Evolutionary conservation across 2,888 invertebrate genomes (phyloP).

Genomic region (Subacronicta megacephala): DNA sequence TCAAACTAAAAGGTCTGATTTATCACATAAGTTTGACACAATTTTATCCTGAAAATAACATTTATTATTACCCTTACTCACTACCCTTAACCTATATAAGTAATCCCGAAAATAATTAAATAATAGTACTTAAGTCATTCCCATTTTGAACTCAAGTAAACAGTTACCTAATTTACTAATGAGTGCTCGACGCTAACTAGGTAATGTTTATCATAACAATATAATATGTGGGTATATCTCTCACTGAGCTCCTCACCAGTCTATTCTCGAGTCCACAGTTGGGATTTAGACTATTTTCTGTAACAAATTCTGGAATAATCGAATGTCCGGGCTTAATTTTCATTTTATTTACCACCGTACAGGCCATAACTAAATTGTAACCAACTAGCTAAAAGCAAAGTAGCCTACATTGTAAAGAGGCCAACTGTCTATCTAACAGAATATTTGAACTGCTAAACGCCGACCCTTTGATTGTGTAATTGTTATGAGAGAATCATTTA

Average conservation of each 20-base stretch:
- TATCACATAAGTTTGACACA: constrained; percentile 19
- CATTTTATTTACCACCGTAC: constrained; percentile 4
- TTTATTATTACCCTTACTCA: constrained; percentile 19
- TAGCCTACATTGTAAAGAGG: constrained; percentile 40
- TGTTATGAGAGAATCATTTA: neutral
- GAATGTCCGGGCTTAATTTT: neutral
- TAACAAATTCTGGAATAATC: too few relatives aligned
- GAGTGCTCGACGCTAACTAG: neutral
- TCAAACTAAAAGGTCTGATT: constrained; percentile 36
- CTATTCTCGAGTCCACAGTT: too few relatives aligned
- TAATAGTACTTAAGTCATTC: constrained; percentile 10
- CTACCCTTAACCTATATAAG: constrained; percentile 30
- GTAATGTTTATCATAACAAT: neutral
- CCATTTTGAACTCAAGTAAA: constrained; percentile 6
- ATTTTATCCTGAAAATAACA: constrained; percentile 9
- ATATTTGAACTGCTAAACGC: constrained; percentile 23
- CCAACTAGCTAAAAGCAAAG: constrained; percentile 7
- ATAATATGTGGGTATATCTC: too few relatives aligned
- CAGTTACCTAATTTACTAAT: constrained; percentile 17
- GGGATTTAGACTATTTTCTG: too few relatives aligned
- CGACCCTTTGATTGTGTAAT: constrained; percentile 14
- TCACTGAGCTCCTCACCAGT: too few relatives aligned
- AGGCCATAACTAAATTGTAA: too few relatives aligned
- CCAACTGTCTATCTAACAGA: constrained; percentile 9
- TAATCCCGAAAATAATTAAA: constrained; percentile 24